A percentile compares a stretch with the other conserved stretches of the same genome.
phyloP scores from a whole-genome alignment of 2,797 vertebrate species.

The Peromyscus melanophrys region DNA sequence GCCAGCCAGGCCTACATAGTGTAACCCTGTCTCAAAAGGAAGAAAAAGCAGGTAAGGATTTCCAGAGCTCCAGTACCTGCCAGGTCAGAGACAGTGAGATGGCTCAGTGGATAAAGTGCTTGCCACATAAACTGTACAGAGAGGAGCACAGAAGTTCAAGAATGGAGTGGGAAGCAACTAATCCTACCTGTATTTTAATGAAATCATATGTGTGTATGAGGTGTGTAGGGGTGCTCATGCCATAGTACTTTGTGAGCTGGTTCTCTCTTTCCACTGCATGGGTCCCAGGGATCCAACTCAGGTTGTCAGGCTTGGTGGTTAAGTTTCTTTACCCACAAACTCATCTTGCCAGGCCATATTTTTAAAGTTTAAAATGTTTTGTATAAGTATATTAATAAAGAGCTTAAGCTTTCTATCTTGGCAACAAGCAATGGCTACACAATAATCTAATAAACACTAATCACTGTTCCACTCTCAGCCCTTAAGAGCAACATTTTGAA shows the following conservation, averaged over 20 bases:
- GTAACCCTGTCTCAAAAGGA: not conserved
- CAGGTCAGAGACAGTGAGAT: not conserved
- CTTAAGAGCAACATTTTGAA: constrained; percentile 37
- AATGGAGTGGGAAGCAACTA: not conserved
- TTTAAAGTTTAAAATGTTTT: not conserved
- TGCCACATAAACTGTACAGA: not conserved
- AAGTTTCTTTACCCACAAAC: not conserved
- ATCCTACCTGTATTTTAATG: not conserved
- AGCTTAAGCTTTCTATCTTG: constrained; percentile 27
- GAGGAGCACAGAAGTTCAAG: not conserved
- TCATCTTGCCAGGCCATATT: not conserved
- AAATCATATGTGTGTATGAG: not conserved
- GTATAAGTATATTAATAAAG: constrained; percentile 52
- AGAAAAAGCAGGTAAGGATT: not conserved
- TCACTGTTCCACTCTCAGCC: not conserved
- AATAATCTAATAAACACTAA: constrained; percentile 10
- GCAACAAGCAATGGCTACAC: constrained; percentile 37
- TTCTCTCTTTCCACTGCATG: not conserved
- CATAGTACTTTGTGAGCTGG: not conserved
- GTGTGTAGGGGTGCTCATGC: not conserved
- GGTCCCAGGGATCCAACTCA: not conserved
- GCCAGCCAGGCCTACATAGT: not conserved
- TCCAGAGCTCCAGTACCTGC: not conserved
- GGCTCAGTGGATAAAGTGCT: not conserved
- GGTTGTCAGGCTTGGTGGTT: not conserved